Evolutionary conservation across 64 coral and sea anemone genomes (phyloP).

Genomic region (Pachyseris speciosa): DNA sequence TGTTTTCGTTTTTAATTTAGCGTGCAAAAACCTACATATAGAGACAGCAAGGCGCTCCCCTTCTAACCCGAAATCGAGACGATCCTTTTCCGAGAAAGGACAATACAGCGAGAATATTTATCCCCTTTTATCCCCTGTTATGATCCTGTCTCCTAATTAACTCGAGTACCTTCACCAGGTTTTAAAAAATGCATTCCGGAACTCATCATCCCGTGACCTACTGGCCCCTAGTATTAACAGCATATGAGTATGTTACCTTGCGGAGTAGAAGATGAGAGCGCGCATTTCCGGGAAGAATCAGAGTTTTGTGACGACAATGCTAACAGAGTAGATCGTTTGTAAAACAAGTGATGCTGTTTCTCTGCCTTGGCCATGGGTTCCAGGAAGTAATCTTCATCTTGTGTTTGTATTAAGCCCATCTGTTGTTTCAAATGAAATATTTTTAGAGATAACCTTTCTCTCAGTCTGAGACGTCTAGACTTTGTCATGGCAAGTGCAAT

Average conservation of each 20-base stretch:
- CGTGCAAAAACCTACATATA: no score
- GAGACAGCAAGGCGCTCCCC: no score
- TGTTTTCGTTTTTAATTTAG: no score
- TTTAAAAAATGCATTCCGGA: neutral
- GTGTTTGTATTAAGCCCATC: conserved; percentile 70
- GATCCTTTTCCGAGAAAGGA: no score
- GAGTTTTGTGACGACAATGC: conserved; percentile 13
- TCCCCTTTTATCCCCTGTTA: no score
- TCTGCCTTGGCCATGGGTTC: conserved; percentile 62
- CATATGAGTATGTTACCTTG: conserved; percentile 12
- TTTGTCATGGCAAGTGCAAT: neutral
- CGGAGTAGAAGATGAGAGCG: neutral
- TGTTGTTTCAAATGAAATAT: conserved; percentile 9
- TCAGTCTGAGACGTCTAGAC: neutral
- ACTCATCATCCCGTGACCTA: neutral
- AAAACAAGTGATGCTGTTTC: conserved; percentile 47
- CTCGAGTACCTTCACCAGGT: neutral
- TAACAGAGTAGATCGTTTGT: conserved; percentile 66
- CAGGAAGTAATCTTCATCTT: conserved; percentile 73
- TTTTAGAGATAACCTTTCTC: neutral
- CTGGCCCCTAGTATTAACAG: neutral
- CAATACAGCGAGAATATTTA: no score
- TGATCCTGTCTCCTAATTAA: no score
- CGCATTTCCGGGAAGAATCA: neutral
- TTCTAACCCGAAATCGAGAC: no score